Base-by-base conservation (phyloP, 1,140 invertebrate species). In the Nebria ingens region DNA sequence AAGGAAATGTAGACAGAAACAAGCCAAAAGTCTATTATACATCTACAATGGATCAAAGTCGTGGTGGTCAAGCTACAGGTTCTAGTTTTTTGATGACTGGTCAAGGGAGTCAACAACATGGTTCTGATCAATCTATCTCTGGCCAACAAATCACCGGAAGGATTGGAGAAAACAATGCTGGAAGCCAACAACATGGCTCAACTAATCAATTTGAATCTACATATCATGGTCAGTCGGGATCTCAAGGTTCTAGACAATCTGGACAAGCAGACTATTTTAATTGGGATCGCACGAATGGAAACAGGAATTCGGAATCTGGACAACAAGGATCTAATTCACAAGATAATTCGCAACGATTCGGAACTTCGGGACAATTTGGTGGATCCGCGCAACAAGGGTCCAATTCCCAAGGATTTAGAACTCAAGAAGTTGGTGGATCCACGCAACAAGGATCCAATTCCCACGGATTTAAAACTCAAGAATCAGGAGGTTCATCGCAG, bases 111-210 rank as follows among this genome's bases (percentile, higher is more conserved):
- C 25, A 34, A 34, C 25, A 34, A n/a, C n/a, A 6, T 9, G n/a
- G n/a, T 34, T 34, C 25, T 6, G n/a, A n/a, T n/a, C 51, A 52
- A 9, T 61, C 59, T 45, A 58, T 57, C 20, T n/a, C 58, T 6
- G 58, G 60, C 12, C 58, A 53, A 45, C 57, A 59, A 21, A 53
- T 52, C 19, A 58, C 53, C 21, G 60, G 60, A 25, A 49, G 58
- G 15, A 56, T 55, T 0, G 50, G 58, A 40, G 52, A 29, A 6
- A 21, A 38, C 21, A 52, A 58, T 38, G 22, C 42, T n/a, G 56
- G 52, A 15, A 55, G 56, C 17, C 17, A 45, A 1, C 58, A 42
- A 17, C 25, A 55, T 40, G 25, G 25, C 19, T 11, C 49, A 11
- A 9, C 49, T 17, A 50, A 17, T 50, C 19, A 50, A n/a, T n/a